Conservation (phyloP, 2,113 vertebrate species). For the Stigmatopora nigra region DNA sequence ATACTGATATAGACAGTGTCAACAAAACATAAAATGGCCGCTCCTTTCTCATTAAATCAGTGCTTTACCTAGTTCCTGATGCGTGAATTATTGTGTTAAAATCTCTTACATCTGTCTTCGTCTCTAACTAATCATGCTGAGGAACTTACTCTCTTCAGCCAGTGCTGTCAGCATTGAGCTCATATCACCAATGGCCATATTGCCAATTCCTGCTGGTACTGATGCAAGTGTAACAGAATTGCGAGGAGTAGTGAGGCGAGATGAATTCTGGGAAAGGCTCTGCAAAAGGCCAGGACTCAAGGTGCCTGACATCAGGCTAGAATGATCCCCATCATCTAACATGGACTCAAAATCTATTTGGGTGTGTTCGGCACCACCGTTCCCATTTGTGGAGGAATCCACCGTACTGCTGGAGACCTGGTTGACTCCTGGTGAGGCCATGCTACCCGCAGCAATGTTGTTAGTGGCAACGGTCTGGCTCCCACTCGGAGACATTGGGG, state of each 20-base stretch:
- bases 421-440: conserved; percentile 85
- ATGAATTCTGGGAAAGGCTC: conserved; percentile 94
- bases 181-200: conserved; percentile 99
- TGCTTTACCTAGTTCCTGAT: conserved; percentile 61
- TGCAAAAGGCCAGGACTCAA: conserved; percentile 91
- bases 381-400: conserved; percentile 73
- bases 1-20: conserved; percentile 31
- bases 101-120: conserved; percentile 16
- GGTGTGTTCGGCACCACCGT: conserved; percentile 75
- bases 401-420: conserved; percentile 96
- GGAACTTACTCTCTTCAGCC: conserved; percentile 94
- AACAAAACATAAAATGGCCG: conserved; percentile 28
- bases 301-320: conserved; percentile 90
- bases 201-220: conserved; percentile 85
- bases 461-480: conserved; percentile 57
- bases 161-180: conserved; percentile 96
- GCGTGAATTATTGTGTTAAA: conserved; percentile 29
- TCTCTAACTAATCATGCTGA: conserved; percentile 91
- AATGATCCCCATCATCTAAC: conserved; percentile 94
- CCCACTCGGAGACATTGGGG: conserved; percentile 64
- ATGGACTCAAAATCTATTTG: conserved; percentile 97
- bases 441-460: conserved; percentile 59
- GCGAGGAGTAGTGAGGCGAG: conserved; percentile 91
- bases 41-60: conserved; percentile 55
- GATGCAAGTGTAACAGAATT: conserved; percentile 89